These are phyloP conservation scores for Paedocypris sp. DNA, from an alignment of 2,113 vertebrate genomes.

Conservation along the genomic window DNA sequence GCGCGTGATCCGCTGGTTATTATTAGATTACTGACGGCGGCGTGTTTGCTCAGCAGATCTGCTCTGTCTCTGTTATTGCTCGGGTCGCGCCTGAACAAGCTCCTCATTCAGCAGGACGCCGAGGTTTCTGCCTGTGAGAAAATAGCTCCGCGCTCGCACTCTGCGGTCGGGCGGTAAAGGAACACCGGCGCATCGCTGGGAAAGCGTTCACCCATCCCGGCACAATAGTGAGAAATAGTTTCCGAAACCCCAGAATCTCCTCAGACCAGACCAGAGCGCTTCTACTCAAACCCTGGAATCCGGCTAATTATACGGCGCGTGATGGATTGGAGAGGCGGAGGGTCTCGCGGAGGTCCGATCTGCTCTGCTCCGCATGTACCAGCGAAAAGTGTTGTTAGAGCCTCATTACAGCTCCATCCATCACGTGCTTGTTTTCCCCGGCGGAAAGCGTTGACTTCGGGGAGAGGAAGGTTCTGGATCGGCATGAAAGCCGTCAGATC, in stretches of 20 bases:
- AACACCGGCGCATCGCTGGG: neutral
- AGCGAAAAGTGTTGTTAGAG: no score
- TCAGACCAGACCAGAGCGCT: constrained; percentile 48
- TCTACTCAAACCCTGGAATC: constrained; percentile 44
- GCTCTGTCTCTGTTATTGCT: constrained; percentile 46
- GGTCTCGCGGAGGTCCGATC: no score
- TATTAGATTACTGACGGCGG: no score
- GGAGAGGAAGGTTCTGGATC: no score
- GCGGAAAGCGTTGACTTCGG: no score
- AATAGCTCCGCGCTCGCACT: constrained; percentile 56
- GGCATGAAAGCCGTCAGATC: no score
- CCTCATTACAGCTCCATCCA: no score
- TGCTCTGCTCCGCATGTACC: no score
- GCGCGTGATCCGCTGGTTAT: no score
- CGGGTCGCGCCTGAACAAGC: constrained; percentile 44
- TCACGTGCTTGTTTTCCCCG: no score
- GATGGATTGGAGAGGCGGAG: no score
- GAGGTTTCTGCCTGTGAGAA: constrained; percentile 55
- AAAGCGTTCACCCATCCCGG: constrained; percentile 6
- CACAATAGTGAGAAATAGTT: constrained; percentile 41
- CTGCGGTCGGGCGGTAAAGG: constrained; percentile 41
- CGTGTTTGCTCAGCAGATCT: no score
- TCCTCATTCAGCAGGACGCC: constrained; percentile 51
- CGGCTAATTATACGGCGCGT: constrained; percentile 40
- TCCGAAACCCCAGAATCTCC: constrained; percentile 40